Evolutionary conservation across 64 coral and sea anemone species (phyloP).

Genomic region (Acropora yongei): DNA sequence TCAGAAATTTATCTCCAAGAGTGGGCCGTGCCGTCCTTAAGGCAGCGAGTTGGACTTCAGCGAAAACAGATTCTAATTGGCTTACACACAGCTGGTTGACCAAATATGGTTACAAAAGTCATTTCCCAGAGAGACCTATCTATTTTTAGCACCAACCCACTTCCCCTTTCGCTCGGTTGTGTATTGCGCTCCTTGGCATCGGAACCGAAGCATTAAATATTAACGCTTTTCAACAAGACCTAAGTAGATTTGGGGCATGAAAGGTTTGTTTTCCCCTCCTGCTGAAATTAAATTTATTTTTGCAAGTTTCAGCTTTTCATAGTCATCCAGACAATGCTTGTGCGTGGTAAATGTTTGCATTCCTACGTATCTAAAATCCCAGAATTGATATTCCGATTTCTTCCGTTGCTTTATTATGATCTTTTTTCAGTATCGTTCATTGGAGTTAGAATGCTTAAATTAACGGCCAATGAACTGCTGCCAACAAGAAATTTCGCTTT

Average conservation of each 20-base stretch:
- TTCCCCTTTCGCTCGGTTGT: background rate
- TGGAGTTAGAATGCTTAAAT: too few species aligned
- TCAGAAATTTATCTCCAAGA: background rate
- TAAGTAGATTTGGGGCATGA: slow-evolving; percentile 19
- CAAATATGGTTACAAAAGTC: slow-evolving; percentile 13
- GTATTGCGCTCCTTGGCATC: background rate
- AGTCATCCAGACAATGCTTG: background rate
- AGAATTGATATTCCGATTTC: background rate
- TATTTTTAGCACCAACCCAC: background rate
- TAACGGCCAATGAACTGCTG: too few species aligned
- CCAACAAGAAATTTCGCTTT: background rate
- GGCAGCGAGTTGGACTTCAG: background rate
- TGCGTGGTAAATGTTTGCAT: background rate
- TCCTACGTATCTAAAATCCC: slow-evolving; percentile 5
- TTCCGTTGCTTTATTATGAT: too few species aligned
- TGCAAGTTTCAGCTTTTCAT: background rate
- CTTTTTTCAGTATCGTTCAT: too few species aligned
- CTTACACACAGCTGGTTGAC: background rate
- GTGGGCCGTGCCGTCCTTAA: slow-evolving; percentile 32
- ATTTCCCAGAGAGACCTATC: background rate
- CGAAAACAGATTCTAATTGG: slow-evolving; percentile 12
- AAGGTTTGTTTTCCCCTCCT: background rate
- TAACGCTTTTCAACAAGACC: background rate
- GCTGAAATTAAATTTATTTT: background rate
- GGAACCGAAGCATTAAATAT: background rate